phyloP scores from a whole-genome alignment of 2,888 invertebrate genomes.

The Mythimna loreyi region DNA sequence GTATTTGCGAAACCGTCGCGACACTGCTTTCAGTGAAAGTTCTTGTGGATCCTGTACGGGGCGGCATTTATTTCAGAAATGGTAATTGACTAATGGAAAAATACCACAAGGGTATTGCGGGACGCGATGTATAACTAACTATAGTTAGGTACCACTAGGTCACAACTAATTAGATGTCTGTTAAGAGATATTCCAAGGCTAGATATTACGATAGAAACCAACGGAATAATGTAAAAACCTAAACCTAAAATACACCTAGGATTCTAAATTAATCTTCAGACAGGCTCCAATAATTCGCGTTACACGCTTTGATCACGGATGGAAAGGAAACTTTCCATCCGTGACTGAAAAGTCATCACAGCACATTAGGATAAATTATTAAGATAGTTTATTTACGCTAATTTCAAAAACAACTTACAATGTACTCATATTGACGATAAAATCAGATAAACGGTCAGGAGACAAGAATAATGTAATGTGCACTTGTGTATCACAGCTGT shows the following conservation, averaged over 20 bases:
- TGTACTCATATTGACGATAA: slow-evolving; percentile 21
- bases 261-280: neutral
- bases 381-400: slow-evolving; percentile 1
- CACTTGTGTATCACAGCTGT: slow-evolving; percentile 34
- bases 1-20: slow-evolving; percentile 42
- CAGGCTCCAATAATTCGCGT: slow-evolving; percentile 5
- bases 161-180: slow-evolving; percentile 69
- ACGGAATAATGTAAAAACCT: slow-evolving; percentile 21
- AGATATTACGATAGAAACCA: slow-evolving; percentile 47
- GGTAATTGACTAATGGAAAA: slow-evolving; percentile 53
- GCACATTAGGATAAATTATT: slow-evolving; percentile 18
- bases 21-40: slow-evolving; percentile 53
- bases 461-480: slow-evolving; percentile 1
- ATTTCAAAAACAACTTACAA: slow-evolving; percentile 30
- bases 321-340: slow-evolving; percentile 2
- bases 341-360: neutral
- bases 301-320: slow-evolving; percentile 5
- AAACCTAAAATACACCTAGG: neutral
- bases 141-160: slow-evolving; percentile 76
- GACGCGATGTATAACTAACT: slow-evolving; percentile 67
- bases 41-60: slow-evolving; percentile 33
- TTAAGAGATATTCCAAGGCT: slow-evolving; percentile 60
- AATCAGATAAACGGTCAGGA: slow-evolving; percentile 15
- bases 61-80: slow-evolving; percentile 42
- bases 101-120: slow-evolving; percentile 55